A percentile compares a stretch with the other conserved stretches of the same genome.
phyloP scores from a whole-genome alignment of 2,888 invertebrate genomes.

The Crematogaster levior region DNA sequence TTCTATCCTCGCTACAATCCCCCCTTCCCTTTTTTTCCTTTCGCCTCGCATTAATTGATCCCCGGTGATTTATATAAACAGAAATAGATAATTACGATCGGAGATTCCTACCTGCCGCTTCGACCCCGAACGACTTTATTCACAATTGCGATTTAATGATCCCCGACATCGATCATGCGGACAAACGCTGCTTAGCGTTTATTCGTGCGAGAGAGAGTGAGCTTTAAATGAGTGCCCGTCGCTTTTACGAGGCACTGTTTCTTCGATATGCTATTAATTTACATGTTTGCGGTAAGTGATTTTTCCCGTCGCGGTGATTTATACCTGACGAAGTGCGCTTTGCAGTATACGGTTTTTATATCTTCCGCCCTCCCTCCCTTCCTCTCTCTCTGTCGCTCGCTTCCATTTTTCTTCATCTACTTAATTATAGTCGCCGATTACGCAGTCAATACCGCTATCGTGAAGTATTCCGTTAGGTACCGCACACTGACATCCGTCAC shows the following conservation, averaged over 20 bases:
- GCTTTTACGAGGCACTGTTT: slow-evolving; percentile 33
- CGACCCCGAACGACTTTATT: slow-evolving; percentile 32
- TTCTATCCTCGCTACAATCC: neutral
- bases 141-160: slow-evolving; percentile 47
- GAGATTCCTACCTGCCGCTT: slow-evolving; percentile 25
- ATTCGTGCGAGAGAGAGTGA: neutral
- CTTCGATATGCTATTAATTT: slow-evolving; percentile 39
- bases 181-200: slow-evolving; percentile 22
- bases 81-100: slow-evolving; percentile 64
- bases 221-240: slow-evolving; percentile 4
- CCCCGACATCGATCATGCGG: slow-evolving; percentile 39
- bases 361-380: neutral
- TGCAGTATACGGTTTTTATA: neutral
- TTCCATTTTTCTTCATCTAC: slow-evolving; percentile 32
- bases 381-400: neutral
- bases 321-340: neutral
- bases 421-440: slow-evolving; percentile 36
- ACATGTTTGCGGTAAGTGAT: slow-evolving; percentile 32
- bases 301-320: slow-evolving; percentile 41
- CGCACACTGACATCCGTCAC: slow-evolving; percentile 32
- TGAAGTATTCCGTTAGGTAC: slow-evolving; percentile 33
- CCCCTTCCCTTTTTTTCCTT: neutral
- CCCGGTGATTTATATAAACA: slow-evolving; percentile 66
- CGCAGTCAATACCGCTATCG: slow-evolving; percentile 14
- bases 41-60: slow-evolving; percentile 67